Base-by-base conservation (phyloP, 2,797 vertebrate genomes). In the Acanthiza pusilla region DNA sequence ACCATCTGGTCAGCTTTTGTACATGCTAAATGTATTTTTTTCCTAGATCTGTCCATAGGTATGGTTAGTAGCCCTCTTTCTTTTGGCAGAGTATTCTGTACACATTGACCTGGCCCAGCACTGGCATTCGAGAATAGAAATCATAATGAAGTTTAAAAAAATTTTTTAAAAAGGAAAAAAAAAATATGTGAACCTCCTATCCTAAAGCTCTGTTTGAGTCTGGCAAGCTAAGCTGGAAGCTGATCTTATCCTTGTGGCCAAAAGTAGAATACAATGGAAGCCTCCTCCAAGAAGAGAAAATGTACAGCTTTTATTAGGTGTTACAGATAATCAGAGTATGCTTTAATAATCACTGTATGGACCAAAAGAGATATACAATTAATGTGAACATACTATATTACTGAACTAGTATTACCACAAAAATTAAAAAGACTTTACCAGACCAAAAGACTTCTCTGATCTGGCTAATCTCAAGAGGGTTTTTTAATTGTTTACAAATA, bases 241-340 rank as follows among this genome's bases (percentile, higher is more conserved):
- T 71, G 42, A 16, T 55, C 61, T 92, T 79, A 68, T 29, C 29
- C 26, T 47, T 55, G 30, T 16, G 15, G 45, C 65, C 61, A 85
- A 87, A 88, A 74, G 85, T 36, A 87, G 34, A 93, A 88, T 55
- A 73, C 27, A 85, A 45, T 42, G 36, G 77, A 94, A 74, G 58
- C 51, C 38, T 87, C 18, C 19, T 48, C 42, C 53, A 65, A 40
- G 71, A 73, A 79, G 67, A 73, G 14, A 86, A 58, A 85, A 91
- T 78, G 26, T 94, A 79, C 48, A 93, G 47, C 29, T 87, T 96
- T 96, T 96, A 93, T 92, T 96, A 83, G 36, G 29, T 88, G 42
- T 92, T 89, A 84, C 54, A 91, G 91, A n/a, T 50, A 89, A 78
- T 27, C 68, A 63, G 13, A 89, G 40, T 85, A 91, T 58, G 74